These are phyloP conservation scores for Lasioglossum lativentre DNA, from an alignment of 2,888 invertebrate species.

Conservation along the genomic window DNA sequence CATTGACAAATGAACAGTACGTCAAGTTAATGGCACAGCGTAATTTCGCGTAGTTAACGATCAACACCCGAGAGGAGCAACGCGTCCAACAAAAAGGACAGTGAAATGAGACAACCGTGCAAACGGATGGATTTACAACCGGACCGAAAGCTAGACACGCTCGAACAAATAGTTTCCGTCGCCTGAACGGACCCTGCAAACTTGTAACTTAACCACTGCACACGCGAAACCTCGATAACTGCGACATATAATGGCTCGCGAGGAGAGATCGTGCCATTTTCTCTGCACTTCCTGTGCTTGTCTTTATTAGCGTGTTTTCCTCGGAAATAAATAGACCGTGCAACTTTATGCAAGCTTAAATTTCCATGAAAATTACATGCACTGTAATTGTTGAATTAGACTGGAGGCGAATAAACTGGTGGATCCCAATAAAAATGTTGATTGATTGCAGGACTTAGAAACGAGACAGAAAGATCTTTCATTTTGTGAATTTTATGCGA, in stretches of 20 bases:
- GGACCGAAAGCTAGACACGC: slow-evolving; percentile 22
- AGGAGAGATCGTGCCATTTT: neutral
- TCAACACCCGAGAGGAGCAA: neutral
- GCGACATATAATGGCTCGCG: neutral
- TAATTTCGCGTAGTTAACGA: neutral
- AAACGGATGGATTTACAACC: slow-evolving; percentile 33
- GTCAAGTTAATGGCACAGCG: neutral
- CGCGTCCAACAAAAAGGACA: neutral
- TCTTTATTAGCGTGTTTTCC: neutral
- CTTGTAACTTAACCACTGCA: slow-evolving; percentile 16
- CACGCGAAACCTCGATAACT: neutral
- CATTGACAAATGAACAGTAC: neutral
- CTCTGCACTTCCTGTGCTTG: neutral
- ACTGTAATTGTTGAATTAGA: neutral
- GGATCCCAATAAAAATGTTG: neutral
- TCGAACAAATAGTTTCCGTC: slow-evolving; percentile 24
- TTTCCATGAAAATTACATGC: neutral
- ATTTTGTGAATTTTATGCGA: too few species aligned
- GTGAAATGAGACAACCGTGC: slow-evolving; percentile 5
- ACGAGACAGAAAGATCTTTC: neutral
- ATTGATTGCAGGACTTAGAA: too few species aligned
- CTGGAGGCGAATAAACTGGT: neutral
- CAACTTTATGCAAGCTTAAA: neutral
- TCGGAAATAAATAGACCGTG: neutral
- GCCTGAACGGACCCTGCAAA: slow-evolving; percentile 8